Conservation (phyloP, 2,797 vertebrate genomes). For the Alosa sapidissima region DNA sequence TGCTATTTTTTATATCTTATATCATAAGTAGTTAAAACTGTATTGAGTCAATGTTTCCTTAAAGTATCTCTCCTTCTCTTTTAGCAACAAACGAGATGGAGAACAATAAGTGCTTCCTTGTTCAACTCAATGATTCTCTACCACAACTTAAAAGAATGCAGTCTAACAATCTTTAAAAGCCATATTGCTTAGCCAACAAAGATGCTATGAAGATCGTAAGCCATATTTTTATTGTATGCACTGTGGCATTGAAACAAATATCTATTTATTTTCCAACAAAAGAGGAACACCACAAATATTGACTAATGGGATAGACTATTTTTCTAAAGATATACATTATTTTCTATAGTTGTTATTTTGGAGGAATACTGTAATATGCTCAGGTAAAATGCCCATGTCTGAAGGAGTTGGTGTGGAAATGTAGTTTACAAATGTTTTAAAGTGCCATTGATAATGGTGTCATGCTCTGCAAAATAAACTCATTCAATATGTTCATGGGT, state of each 20-base stretch:
- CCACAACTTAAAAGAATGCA: slow-evolving; percentile 43
- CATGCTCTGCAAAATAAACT: slow-evolving; percentile 80
- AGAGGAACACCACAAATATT: slow-evolving; percentile 64
- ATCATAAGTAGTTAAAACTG: too few species aligned
- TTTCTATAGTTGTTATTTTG: slow-evolving; percentile 67
- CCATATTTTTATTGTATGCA: slow-evolving; percentile 52
- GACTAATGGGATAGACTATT: slow-evolving; percentile 60
- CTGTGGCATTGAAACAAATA: slow-evolving; percentile 55
- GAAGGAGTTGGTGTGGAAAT: slow-evolving; percentile 38
- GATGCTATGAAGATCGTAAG: slow-evolving; percentile 44
- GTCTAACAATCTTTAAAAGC: slow-evolving; percentile 62
- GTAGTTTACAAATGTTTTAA: slow-evolving; percentile 49
- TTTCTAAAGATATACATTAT: slow-evolving; percentile 79
- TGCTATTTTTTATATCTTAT: background rate
- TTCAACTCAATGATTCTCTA: slow-evolving; percentile 38
- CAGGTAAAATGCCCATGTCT: slow-evolving; percentile 58
- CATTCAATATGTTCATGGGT: slow-evolving; percentile 55
- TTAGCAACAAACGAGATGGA: slow-evolving; percentile 64
- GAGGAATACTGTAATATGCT: slow-evolving; percentile 53
- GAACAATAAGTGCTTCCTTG: slow-evolving; percentile 50
- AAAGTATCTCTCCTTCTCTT: slow-evolving; percentile 46
- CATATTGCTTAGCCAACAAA: slow-evolving; percentile 62
- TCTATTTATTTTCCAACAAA: slow-evolving; percentile 60
- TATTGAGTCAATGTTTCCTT: background rate
- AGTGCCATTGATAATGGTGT: slow-evolving; percentile 67